Conservation (phyloP, 1,140 invertebrate species). For the Elysia chlorotica region DNA sequence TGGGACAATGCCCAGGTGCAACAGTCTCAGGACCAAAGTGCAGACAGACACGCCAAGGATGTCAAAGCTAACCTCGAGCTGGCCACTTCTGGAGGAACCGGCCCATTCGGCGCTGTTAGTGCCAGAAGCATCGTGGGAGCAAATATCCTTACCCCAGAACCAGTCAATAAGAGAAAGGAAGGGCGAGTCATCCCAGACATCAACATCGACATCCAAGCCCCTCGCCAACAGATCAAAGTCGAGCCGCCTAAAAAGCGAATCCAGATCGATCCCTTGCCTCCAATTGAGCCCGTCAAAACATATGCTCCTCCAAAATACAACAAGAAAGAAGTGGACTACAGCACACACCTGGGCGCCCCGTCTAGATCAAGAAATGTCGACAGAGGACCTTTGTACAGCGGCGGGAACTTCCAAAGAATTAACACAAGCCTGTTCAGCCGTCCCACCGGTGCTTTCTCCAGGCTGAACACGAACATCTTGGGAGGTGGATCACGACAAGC, state of each 20-base stretch:
- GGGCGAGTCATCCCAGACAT: constrained; percentile 11
- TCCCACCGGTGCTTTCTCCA: neutral
- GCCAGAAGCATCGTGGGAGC: neutral
- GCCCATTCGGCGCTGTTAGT: constrained; percentile 1
- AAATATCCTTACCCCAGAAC: neutral
- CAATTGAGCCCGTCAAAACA: constrained; percentile 12
- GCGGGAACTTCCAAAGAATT: neutral
- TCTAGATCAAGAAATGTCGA: neutral
- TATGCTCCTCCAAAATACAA: constrained; percentile 15
- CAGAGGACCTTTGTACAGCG: neutral
- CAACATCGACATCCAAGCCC: constrained; percentile 6
- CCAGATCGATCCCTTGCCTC: constrained; percentile 2
- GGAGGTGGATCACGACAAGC: neutral
- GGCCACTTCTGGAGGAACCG: neutral
- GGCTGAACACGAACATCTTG: neutral
- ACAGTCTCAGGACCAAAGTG: neutral
- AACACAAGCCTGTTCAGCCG: neutral
- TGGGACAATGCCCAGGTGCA: neutral
- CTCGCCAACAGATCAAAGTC: neutral
- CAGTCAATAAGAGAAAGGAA: neutral
- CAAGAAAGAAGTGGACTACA: constrained; percentile 19
- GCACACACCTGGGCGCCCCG: neutral
- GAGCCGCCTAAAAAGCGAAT: constrained; percentile 4
- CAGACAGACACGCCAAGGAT: neutral
- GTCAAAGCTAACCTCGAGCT: neutral